Base-by-base conservation (phyloP, 1,140 invertebrate species). In the Leptestheria dahalacensis region DNA sequence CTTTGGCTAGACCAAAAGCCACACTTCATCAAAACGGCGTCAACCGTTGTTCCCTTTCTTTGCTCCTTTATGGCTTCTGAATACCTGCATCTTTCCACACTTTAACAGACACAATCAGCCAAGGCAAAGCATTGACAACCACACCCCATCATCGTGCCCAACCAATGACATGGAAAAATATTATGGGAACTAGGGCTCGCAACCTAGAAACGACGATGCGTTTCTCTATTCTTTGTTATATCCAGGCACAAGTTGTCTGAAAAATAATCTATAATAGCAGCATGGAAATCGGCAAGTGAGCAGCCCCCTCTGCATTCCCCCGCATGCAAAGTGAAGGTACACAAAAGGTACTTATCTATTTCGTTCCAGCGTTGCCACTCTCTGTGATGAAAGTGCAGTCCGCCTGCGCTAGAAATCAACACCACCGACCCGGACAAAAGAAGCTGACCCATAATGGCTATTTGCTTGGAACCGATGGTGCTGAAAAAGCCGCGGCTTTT, bases 11-110 rank as follows among this genome's bases (percentile, higher is more conserved):
- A 28, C 26, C 24, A 26, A 28, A 20, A 28, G 53, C 26, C 53
- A 55, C 53, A 55, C 53, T 55, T 55, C 53, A 55, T 55, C 53
- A 55, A 55, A 55, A 55, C 53, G 25, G 53, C 53, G 53, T 55
- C 33, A 9, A 21, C 53, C 26, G 33, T 55, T 55, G 53, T 55
- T 33, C 53, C 53, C 26, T 55, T 55, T 33, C 33, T 55, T 11
- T 29, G 53, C 53, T 55, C 53, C 53, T 55, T 55, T 55, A 55
- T 55, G 53, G 53, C 53, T 55, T 55, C 53, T 55, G 53, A 55
- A 55, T 55, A 33, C 53, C 28, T 55, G 53, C 25, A 41, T 41
- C 33, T 41, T 41, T 41, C 33, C 33, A 41, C 33, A 41, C 33
- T 41, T 41, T 41, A 41, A 41, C 33, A 15, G 15, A 15, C 33